Evolutionary conservation across 1,140 invertebrate species (phyloP).

Genomic region (Rhopalosiphum maidis): DNA sequence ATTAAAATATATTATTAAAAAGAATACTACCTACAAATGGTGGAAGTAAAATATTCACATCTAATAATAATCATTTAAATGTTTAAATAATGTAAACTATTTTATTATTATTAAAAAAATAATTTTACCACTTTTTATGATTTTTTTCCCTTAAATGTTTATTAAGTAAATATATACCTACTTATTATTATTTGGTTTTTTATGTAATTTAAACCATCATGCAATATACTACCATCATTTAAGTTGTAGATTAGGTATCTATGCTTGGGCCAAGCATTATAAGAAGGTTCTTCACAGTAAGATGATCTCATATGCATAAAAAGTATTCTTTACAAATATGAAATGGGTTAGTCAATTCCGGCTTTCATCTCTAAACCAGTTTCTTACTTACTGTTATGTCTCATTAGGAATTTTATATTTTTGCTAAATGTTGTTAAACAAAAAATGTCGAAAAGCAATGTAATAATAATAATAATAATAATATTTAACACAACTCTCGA

Average conservation of each 20-base stretch:
- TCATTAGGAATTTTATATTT: background rate
- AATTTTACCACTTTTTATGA: background rate
- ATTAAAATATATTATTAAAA: background rate
- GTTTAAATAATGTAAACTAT: background rate
- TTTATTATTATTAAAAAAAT: background rate
- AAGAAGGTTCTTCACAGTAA: background rate
- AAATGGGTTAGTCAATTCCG: conserved; percentile 1
- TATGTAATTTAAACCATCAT: background rate
- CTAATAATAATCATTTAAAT: background rate
- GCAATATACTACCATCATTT: background rate
- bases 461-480: background rate
- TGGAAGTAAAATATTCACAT: background rate
- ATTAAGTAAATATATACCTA: background rate
- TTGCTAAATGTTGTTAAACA: background rate
- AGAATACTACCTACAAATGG: background rate
- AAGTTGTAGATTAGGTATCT: background rate
- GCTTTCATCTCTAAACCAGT: conserved; percentile 7
- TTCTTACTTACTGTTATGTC: conserved; percentile 6
- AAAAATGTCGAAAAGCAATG: conserved; percentile 1
- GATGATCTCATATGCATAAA: background rate
- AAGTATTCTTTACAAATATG: background rate
- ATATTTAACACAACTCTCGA: background rate
- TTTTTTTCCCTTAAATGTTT: background rate
- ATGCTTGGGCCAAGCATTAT: background rate
- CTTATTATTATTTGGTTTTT: background rate